Conservation (phyloP, 2,888 invertebrate genomes). For the Nipponacmea schrenckii region DNA sequence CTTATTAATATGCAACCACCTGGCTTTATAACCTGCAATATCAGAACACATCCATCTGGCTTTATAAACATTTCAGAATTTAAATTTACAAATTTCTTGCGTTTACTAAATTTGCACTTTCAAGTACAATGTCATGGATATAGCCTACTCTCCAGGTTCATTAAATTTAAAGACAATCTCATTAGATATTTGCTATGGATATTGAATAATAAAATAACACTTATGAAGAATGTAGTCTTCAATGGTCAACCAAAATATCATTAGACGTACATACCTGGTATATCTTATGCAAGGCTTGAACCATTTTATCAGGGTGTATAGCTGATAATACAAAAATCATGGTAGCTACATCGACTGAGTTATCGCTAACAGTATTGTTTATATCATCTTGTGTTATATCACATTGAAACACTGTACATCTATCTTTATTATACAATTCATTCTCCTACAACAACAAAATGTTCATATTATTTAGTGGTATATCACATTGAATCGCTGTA, state of each 20-base stretch:
- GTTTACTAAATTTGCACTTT: too few relatives aligned
- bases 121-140: too few relatives aligned
- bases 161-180: too few relatives aligned
- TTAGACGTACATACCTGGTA: too few relatives aligned
- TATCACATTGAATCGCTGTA: constrained; percentile 85
- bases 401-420: constrained; percentile 83
- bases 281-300: constrained; percentile 70
- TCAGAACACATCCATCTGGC: background rate
- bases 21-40: constrained; percentile 67
- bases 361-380: constrained; percentile 69
- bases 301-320: constrained; percentile 87
- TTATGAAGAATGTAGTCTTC: too few relatives aligned
- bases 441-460: constrained; percentile 58
- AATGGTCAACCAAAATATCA: too few relatives aligned
- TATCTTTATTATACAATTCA: constrained; percentile 75
- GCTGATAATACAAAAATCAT: constrained; percentile 96
- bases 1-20: constrained; percentile 87
- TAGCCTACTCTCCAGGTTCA: too few relatives aligned
- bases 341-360: constrained; percentile 81
- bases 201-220: too few relatives aligned
- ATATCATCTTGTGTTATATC: constrained; percentile 82
- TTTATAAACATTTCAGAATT: too few relatives aligned
- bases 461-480: constrained; percentile 78
- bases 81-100: too few relatives aligned
- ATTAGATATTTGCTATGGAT: too few relatives aligned